These are phyloP conservation scores for Alosa alosa DNA, from an alignment of 2,113 vertebrate genomes.

Conservation along the genomic window DNA sequence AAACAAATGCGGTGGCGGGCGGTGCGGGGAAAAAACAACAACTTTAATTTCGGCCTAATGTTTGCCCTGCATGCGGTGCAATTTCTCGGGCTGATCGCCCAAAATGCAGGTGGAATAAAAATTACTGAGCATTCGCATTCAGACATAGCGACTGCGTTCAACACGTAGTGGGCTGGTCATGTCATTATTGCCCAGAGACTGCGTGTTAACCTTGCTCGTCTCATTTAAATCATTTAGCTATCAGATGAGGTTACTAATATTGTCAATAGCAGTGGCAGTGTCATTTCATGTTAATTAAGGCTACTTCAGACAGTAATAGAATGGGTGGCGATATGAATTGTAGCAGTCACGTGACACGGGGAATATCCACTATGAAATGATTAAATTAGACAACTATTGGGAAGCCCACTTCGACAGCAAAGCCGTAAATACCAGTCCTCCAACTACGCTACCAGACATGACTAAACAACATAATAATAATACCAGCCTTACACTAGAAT, in stretches of 20 bases:
- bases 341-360: background rate
- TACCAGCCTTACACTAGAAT: background rate
- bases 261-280: background rate
- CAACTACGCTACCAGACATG: background rate
- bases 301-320: background rate
- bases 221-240: background rate
- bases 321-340: background rate
- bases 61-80: constrained; percentile 17
- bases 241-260: background rate
- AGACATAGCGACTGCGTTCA: constrained; percentile 25
- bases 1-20: constrained; percentile 38
- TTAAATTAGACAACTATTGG: background rate
- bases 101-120: constrained; percentile 10
- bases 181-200: background rate
- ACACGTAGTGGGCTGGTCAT: constrained; percentile 23
- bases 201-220: background rate
- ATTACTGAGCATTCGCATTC: constrained; percentile 2
- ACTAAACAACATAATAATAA: background rate
- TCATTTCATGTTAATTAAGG: background rate
- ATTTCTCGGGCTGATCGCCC: constrained; percentile 12
- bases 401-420: background rate
- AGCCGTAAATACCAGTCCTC: background rate
- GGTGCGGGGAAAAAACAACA: constrained; percentile 20
- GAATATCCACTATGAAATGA: background rate
- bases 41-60: constrained; percentile 29